Evolutionary conservation across 2,888 invertebrate species (phyloP).

Genomic region (Leptinotarsa rubiginosa): DNA sequence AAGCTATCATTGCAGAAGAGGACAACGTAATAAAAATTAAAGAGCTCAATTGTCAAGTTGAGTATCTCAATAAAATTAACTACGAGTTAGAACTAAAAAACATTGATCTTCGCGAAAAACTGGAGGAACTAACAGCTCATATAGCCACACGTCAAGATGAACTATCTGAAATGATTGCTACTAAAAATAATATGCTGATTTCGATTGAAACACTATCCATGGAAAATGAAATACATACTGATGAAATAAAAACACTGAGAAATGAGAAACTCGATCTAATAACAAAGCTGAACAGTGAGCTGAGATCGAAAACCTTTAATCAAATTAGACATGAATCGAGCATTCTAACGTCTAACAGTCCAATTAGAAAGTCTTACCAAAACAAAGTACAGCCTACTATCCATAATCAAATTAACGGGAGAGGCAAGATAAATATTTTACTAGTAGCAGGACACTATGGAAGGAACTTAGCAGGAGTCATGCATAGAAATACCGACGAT

Average conservation of each 20-base stretch:
- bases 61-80: no score
- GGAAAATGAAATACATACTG: neutral
- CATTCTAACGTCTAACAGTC: neutral
- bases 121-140: no score
- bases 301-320: no score
- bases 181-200: neutral
- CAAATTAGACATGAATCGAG: no score
- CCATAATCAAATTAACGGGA: neutral
- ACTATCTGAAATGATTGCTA: neutral
- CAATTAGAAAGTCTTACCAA: neutral
- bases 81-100: no score
- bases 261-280: neutral
- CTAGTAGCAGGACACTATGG: neutral
- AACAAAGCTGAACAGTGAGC: neutral
- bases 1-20: no score
- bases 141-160: neutral
- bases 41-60: no score
- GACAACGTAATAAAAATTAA: no score
- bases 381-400: neutral
- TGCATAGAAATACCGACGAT: neutral
- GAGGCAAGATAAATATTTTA: neutral
- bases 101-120: no score
- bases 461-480: neutral
- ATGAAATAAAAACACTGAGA: neutral
- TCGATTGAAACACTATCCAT: constrained; percentile 4